Evolutionary conservation across 2,888 invertebrate species (phyloP).

Genomic region (Pseudanteris insignis): DNA sequence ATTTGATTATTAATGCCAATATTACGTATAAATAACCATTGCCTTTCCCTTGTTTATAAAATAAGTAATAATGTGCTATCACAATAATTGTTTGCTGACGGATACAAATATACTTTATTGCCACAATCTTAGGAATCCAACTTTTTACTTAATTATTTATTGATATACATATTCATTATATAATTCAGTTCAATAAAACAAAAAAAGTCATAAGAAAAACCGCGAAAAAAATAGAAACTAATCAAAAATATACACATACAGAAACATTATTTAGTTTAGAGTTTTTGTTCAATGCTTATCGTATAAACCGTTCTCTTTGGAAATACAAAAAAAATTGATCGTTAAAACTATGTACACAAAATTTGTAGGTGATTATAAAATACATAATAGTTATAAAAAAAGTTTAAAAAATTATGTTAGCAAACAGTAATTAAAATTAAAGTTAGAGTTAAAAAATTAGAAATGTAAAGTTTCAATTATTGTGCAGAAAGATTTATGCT

Average conservation of each 20-base stretch:
- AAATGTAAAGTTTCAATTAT: no score
- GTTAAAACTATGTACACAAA: conserved; percentile 34
- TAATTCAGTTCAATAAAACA: conserved; percentile 18
- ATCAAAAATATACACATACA: conserved; percentile 13
- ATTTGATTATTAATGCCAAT: conserved; percentile 8
- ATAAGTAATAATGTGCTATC: conserved; percentile 49
- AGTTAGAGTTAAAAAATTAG: conserved; percentile 8
- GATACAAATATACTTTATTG: conserved; percentile 11
- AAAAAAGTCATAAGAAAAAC: conserved; percentile 6
- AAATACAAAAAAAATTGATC: conserved; percentile 20
- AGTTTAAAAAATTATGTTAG: conserved; percentile 8
- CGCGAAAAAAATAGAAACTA: conserved; percentile 4
- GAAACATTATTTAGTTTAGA: conserved; percentile 11
- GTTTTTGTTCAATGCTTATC: conserved; percentile 15
- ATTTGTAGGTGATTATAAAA: conserved; percentile 23
- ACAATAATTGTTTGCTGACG: conserved; percentile 37
- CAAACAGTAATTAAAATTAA: conserved; percentile 16
- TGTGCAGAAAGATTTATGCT: no score
- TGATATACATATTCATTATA: conserved; percentile 10
- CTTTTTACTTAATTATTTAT: conserved; percentile 7
- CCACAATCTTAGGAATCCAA: conserved; percentile 11
- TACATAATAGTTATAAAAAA: conserved; percentile 13
- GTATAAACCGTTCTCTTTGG: conserved; percentile 21
- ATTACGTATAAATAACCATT: conserved; percentile 22
- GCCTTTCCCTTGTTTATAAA: conserved; percentile 20